These are phyloP conservation scores for Camponotus floridanus DNA, from an alignment of 1,140 invertebrate genomes.

Conservation along the genomic window DNA sequence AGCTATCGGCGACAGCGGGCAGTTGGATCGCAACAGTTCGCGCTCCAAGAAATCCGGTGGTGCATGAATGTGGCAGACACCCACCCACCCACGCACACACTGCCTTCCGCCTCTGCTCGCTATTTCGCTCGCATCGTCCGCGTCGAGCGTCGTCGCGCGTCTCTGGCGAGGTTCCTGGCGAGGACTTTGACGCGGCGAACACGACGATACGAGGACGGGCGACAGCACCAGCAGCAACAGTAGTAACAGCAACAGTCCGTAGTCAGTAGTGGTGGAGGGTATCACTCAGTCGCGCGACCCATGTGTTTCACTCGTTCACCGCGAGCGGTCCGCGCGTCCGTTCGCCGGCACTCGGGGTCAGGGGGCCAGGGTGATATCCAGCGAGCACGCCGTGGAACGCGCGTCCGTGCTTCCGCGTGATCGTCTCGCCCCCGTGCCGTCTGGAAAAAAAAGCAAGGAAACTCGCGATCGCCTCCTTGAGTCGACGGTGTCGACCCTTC, in stretches of 20 bases:
- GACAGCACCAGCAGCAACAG: neutral
- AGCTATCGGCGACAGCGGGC: neutral
- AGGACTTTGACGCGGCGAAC: slow-evolving; percentile 67
- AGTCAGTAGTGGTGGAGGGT: slow-evolving; percentile 66
- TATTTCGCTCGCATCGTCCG: slow-evolving; percentile 73
- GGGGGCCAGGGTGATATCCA: slow-evolving; percentile 31
- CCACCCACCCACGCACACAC: slow-evolving; percentile 81
- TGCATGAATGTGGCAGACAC: slow-evolving; percentile 70
- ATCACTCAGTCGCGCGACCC: slow-evolving; percentile 75
- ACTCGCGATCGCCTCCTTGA: slow-evolving; percentile 71
- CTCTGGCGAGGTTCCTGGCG: slow-evolving; percentile 41
- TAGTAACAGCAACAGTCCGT: slow-evolving; percentile 70
- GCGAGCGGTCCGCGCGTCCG: slow-evolving; percentile 69
- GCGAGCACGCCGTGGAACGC: slow-evolving; percentile 64
- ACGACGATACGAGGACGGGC: slow-evolving; percentile 46
- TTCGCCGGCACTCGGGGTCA: neutral
- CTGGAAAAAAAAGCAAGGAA: slow-evolving; percentile 74
- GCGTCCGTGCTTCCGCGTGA: slow-evolving; percentile 71
- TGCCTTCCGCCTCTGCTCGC: slow-evolving; percentile 75
- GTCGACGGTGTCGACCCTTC: slow-evolving; percentile 75
- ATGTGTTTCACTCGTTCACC: slow-evolving; percentile 76
- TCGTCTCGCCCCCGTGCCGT: slow-evolving; percentile 72
- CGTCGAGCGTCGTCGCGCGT: slow-evolving; percentile 47
- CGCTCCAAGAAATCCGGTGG: slow-evolving; percentile 59
- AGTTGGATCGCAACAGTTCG: neutral